These are phyloP conservation scores for Leptarthrus brevirostris DNA, from an alignment of 2,888 invertebrate species.

Conservation along the genomic window DNA sequence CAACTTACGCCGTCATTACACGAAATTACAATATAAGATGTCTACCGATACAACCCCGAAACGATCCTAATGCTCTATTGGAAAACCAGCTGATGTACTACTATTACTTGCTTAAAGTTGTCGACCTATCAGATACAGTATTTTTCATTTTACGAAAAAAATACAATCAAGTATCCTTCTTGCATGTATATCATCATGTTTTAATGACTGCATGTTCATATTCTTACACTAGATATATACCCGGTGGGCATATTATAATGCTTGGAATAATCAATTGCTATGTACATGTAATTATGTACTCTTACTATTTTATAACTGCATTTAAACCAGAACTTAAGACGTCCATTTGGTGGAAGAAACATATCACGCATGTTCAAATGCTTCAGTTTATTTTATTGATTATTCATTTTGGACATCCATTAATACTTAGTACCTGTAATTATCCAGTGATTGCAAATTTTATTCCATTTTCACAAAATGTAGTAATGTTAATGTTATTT, in stretches of 20 bases:
- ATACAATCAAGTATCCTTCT: slow-evolving; percentile 74
- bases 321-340: slow-evolving; percentile 76
- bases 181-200: slow-evolving; percentile 79
- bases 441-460: slow-evolving; percentile 71
- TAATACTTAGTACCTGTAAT: slow-evolving; percentile 69
- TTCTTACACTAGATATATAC: slow-evolving; percentile 70
- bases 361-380: slow-evolving; percentile 87
- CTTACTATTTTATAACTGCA: slow-evolving; percentile 82
- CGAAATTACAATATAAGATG: background rate
- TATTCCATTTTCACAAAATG: slow-evolving; percentile 74
- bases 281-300: slow-evolving; percentile 86
- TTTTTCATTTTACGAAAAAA: slow-evolving; percentile 80
- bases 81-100: slow-evolving; percentile 67
- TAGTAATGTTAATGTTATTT: slow-evolving; percentile 76
- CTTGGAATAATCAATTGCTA: slow-evolving; percentile 78
- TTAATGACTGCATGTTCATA: slow-evolving; percentile 77
- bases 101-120: slow-evolving; percentile 72
- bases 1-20: background rate
- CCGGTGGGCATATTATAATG: slow-evolving; percentile 75
- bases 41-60: background rate
- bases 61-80: background rate
- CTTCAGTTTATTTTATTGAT: slow-evolving; percentile 75
- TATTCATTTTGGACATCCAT: slow-evolving; percentile 70
- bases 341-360: slow-evolving; percentile 85
- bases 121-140: slow-evolving; percentile 76